Evolutionary conservation across 2,113 vertebrate species (phyloP).

Genomic region (Nerophis lumbriciformis): DNA sequence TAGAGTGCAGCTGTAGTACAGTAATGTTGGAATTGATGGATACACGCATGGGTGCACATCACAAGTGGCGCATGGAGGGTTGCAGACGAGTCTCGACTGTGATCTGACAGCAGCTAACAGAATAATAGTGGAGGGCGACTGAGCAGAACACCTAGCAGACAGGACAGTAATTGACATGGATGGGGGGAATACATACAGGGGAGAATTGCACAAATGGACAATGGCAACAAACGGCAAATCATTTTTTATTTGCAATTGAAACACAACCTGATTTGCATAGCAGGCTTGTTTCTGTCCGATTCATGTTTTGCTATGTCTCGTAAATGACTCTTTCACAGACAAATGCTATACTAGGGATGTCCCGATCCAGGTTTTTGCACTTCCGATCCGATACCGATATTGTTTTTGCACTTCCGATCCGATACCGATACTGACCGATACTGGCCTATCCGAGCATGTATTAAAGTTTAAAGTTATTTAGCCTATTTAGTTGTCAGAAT

Average conservation of each 20-base stretch:
- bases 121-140: slow-evolving; percentile 40
- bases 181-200: slow-evolving; percentile 9
- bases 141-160: slow-evolving; percentile 43
- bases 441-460: no score
- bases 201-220: background rate
- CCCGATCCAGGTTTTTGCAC: no score
- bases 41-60: slow-evolving; percentile 45
- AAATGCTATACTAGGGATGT: no score
- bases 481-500: no score
- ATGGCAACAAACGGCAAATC: background rate
- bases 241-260: background rate
- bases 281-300: background rate
- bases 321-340: no score
- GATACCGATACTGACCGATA: no score
- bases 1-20: slow-evolving; percentile 20
- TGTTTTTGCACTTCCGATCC: no score
- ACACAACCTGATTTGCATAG: background rate
- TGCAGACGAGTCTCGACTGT: slow-evolving; percentile 34
- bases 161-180: slow-evolving; percentile 35
- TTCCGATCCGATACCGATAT: no score
- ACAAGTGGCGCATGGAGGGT: slow-evolving; percentile 15
- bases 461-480: no score
- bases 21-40: slow-evolving; percentile 41
- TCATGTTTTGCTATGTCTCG: no score
- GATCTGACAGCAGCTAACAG: slow-evolving; percentile 49